A percentile compares a stretch with the other conserved stretches of the same genome.
phyloP scores from a whole-genome alignment of 1,140 invertebrate genomes.

The Cyphomyrmex costatus region DNA sequence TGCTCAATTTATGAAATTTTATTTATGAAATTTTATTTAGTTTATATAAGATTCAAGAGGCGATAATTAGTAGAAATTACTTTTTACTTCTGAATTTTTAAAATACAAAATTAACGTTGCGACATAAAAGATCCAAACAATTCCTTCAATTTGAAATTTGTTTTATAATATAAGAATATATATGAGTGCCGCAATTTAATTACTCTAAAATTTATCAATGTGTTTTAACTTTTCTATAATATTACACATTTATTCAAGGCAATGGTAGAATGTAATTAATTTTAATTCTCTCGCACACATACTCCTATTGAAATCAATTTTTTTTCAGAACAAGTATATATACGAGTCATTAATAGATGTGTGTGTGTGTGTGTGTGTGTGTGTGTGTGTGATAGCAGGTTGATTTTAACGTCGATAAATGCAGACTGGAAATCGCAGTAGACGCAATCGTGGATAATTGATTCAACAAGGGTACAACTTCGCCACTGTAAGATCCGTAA shows the following conservation, averaged over 20 bases:
- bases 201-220: neutral
- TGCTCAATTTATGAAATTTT: neutral
- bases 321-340: neutral
- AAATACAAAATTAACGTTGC: neutral
- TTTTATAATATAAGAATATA: neutral
- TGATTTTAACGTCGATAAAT: neutral
- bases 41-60: neutral
- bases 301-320: neutral
- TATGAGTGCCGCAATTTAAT: neutral
- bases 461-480: neutral
- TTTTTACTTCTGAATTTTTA: neutral
- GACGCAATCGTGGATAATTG: constrained; percentile 26
- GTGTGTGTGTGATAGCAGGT: neutral
- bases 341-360: neutral
- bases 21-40: neutral
- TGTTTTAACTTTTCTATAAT: neutral
- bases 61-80: neutral
- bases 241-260: neutral
- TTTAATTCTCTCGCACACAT: neutral
- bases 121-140: neutral
- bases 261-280: neutral
- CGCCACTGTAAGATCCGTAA: constrained; percentile 6
- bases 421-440: neutral
- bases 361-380: no score
- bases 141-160: neutral